Percentiles rank a stretch among this genome's conserved stretches.
Evolutionary conservation across 2,113 vertebrate species (phyloP).

Genomic region (Eulemur rufifrons): DNA sequence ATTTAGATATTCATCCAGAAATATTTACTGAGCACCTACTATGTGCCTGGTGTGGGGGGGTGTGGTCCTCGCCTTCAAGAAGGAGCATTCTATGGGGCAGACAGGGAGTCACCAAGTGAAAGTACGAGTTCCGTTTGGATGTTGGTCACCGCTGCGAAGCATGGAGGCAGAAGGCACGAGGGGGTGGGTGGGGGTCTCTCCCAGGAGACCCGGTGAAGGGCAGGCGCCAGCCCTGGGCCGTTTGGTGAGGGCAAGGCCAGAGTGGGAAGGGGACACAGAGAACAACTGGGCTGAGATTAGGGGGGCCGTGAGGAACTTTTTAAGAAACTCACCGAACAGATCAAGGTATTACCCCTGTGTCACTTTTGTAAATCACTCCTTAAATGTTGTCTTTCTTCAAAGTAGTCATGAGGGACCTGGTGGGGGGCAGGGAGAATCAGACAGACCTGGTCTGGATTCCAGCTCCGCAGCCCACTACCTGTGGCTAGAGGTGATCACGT

Average conservation of each 20-base stretch:
- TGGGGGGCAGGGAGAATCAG: neutral
- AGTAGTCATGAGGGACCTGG: neutral
- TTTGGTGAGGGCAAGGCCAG: accelerated
- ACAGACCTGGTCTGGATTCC: neutral
- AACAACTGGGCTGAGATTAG: accelerated
- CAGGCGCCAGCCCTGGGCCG: no score
- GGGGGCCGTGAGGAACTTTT: neutral
- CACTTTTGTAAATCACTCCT: neutral
- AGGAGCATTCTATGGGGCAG: neutral
- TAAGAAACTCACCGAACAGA: neutral
- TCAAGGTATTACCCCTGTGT: neutral
- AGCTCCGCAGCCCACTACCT: neutral
- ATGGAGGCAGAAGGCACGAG: neutral
- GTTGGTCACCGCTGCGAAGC: neutral
- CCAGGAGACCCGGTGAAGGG: neutral
- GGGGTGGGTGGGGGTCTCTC: neutral
- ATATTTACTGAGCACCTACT: neutral
- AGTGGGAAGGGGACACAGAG: neutral
- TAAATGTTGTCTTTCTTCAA: neutral
- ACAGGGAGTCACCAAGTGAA: neutral
- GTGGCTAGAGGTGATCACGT: accelerated
- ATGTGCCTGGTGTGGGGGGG: neutral
- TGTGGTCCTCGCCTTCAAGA: neutral
- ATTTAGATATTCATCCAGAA: neutral
- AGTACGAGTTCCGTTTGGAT: accelerated